Evolutionary conservation across 92 coral and sea anemone genomes (phyloP).

Genomic region (Anthopleura xanthogrammica): DNA sequence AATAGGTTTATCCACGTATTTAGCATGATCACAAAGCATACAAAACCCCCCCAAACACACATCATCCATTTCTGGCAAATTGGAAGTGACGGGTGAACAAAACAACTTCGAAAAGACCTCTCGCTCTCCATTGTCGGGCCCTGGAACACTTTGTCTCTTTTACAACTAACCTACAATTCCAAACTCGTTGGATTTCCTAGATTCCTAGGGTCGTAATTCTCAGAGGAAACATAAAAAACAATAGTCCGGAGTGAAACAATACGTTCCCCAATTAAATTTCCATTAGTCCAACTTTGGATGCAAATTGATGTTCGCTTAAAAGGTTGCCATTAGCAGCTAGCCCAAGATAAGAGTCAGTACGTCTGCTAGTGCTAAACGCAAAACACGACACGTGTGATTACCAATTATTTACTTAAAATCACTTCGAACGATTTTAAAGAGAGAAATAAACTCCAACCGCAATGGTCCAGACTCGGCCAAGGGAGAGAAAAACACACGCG

Average conservation of each 20-base stretch:
- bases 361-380: slow-evolving; percentile 37
- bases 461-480: slow-evolving; percentile 21
- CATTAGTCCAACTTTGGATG: slow-evolving; percentile 92
- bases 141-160: slow-evolving; percentile 2
- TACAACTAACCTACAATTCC: slow-evolving; percentile 1
- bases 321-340: slow-evolving; percentile 95
- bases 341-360: slow-evolving; percentile 71
- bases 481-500: slow-evolving; percentile 33
- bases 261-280: slow-evolving; percentile 97
- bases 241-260: slow-evolving; percentile 70
- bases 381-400: slow-evolving; percentile 44
- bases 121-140: slow-evolving; percentile 19
- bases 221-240: slow-evolving; percentile 69
- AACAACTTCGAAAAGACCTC: slow-evolving; percentile 17
- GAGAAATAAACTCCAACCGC: slow-evolving; percentile 37
- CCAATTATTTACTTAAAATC: slow-evolving; percentile 44
- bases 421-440: slow-evolving; percentile 18
- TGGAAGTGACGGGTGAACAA: slow-evolving; percentile 50
- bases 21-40: slow-evolving; percentile 45
- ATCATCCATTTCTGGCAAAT: slow-evolving; percentile 34
- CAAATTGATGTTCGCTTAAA: slow-evolving; percentile 90
- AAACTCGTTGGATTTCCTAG: neutral
- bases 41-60: slow-evolving; percentile 16
- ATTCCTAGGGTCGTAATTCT: slow-evolving; percentile 27
- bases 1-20: slow-evolving; percentile 58